phyloP scores from a whole-genome alignment of 2,797 vertebrate genomes.

The Morelia viridis region DNA sequence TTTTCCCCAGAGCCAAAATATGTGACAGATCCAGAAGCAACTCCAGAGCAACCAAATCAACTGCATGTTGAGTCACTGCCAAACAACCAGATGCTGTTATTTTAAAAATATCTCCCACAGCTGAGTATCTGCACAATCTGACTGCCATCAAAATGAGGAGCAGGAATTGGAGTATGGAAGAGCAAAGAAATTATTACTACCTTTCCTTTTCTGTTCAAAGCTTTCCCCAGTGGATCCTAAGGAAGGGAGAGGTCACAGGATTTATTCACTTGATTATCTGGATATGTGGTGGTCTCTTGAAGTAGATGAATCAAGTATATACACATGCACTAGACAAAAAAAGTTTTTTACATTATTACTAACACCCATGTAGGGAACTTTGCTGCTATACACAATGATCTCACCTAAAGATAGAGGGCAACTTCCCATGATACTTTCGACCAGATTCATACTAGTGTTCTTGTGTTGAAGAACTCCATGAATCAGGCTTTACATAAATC shows the following conservation, averaged over 20 bases:
- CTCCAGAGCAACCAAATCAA: slow-evolving; percentile 77
- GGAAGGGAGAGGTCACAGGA: background rate
- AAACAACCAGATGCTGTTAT: slow-evolving; percentile 80
- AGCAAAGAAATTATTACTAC: slow-evolving; percentile 58
- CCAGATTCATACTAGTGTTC: background rate
- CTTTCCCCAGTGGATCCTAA: slow-evolving; percentile 58
- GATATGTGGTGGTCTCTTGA: background rate
- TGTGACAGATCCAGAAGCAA: slow-evolving; percentile 78
- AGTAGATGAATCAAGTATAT: background rate
- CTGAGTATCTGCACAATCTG: slow-evolving; percentile 75
- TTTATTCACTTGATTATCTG: slow-evolving; percentile 3
- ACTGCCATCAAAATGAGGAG: slow-evolving; percentile 68
- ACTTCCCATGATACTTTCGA: background rate
- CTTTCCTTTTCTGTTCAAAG: slow-evolving; percentile 64
- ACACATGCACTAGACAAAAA: background rate
- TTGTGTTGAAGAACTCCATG: background rate
- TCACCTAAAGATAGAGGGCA: background rate
- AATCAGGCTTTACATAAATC: background rate
- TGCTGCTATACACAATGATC: background rate
- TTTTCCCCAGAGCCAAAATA: slow-evolving; percentile 71
- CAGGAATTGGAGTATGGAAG: slow-evolving; percentile 52
- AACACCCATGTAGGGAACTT: background rate
- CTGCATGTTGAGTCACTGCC: slow-evolving; percentile 75
- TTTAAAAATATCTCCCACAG: slow-evolving; percentile 81
- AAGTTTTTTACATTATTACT: background rate